phyloP scores from a whole-genome alignment of 2,113 vertebrate genomes.

The Orycteropus afer region DNA sequence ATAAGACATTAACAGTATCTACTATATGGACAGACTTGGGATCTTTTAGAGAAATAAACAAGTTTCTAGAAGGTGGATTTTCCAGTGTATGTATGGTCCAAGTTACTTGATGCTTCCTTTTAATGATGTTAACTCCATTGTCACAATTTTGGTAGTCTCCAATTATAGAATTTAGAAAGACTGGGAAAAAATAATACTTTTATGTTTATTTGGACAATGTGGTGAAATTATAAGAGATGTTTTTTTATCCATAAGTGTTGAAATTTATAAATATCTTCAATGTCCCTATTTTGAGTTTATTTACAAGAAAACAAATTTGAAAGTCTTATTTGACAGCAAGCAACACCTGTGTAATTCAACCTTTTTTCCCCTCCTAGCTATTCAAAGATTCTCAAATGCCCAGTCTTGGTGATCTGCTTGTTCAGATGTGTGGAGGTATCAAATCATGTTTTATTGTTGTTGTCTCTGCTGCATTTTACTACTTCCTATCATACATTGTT shows the following conservation, averaged over 20 bases:
- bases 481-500: too few relatives aligned
- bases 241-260: neutral
- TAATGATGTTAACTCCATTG: neutral
- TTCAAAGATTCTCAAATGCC: neutral
- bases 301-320: neutral
- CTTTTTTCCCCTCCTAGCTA: neutral
- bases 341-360: neutral
- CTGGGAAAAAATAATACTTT: neutral
- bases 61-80: neutral
- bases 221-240: neutral
- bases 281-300: neutral
- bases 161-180: neutral
- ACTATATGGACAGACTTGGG: neutral
- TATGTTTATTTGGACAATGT: neutral
- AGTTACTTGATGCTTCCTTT: neutral
- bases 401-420: neutral
- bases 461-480: neutral
- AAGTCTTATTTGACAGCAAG: neutral
- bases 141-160: neutral
- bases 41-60: neutral
- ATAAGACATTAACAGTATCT: neutral
- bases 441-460: neutral
- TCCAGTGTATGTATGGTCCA: neutral
- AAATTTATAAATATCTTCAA: neutral
- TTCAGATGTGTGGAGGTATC: neutral